These are phyloP conservation scores for Noctua janthe DNA, from an alignment of 2,888 invertebrate genomes.

Conservation along the genomic window DNA sequence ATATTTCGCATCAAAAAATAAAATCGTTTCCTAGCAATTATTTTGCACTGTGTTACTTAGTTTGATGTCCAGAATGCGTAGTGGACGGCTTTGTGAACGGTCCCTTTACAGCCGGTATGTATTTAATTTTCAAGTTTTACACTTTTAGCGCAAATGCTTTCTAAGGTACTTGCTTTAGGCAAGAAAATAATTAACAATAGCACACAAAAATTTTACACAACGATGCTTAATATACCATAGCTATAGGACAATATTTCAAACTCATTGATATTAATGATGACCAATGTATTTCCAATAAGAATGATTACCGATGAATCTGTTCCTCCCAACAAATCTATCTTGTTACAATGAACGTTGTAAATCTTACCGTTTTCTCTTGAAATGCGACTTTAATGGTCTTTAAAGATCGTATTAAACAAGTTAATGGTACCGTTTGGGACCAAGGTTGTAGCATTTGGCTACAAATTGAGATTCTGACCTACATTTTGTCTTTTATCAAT, in stretches of 20 bases:
- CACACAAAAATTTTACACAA: background rate
- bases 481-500: conserved; percentile 60
- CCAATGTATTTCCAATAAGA: conserved; percentile 27
- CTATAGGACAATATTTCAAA: conserved; percentile 18
- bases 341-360: conserved; percentile 52
- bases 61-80: too few species aligned
- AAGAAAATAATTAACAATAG: background rate
- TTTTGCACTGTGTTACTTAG: too few species aligned
- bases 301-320: conserved; percentile 43
- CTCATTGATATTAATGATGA: conserved; percentile 47
- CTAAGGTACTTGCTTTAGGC: background rate
- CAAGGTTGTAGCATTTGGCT: conserved; percentile 56
- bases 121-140: background rate
- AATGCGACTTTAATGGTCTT: conserved; percentile 61
- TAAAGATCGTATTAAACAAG: conserved; percentile 60
- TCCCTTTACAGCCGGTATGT: background rate
- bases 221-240: too few species aligned
- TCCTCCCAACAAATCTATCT: conserved; percentile 54
- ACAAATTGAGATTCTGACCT: conserved; percentile 56
- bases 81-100: too few species aligned
- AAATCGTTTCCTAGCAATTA: too few species aligned
- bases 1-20: too few species aligned
- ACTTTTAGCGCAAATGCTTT: background rate
- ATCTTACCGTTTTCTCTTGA: conserved; percentile 58
- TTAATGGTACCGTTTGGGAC: conserved; percentile 58